These are phyloP conservation scores for Parazoanthus darwini DNA, from an alignment of 92 coral and sea anemone genomes.

Conservation along the genomic window DNA sequence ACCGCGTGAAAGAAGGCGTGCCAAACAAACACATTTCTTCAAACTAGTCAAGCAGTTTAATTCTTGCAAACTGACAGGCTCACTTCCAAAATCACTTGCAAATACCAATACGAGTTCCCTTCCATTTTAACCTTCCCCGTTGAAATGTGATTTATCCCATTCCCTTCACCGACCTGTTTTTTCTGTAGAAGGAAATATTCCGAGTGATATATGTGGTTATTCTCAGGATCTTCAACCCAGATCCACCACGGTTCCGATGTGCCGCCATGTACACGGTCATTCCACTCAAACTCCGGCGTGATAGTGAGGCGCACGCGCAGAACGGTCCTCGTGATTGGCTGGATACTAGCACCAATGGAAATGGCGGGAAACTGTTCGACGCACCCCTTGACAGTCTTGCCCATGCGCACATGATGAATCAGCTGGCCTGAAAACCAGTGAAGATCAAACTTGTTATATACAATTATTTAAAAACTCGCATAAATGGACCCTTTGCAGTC, in stretches of 20 bases:
- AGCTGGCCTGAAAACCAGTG: constrained; percentile 75
- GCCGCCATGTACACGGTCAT: constrained; percentile 89
- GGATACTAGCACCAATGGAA: constrained; percentile 91
- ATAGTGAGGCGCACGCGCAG: constrained; percentile 96
- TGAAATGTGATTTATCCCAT: background rate
- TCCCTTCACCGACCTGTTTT: constrained; percentile 76
- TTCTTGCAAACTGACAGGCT: too few species aligned
- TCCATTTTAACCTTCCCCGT: too few species aligned
- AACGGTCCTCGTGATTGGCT: constrained; percentile 97
- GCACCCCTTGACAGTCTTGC: constrained; percentile 79
- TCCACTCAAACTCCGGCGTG: constrained; percentile 92
- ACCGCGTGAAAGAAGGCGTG: too few species aligned
- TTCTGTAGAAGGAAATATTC: constrained; percentile 92
- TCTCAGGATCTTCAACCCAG: constrained; percentile 99
- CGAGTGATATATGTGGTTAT: constrained; percentile 92
- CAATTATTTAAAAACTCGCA: background rate
- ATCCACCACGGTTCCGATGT: constrained; percentile 99
- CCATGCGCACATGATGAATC: constrained; percentile 95
- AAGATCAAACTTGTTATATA: background rate
- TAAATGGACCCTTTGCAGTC: too few species aligned
- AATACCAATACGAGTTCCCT: too few species aligned
- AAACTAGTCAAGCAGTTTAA: too few species aligned
- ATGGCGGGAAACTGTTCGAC: constrained; percentile 88
- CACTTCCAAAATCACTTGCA: too few species aligned
- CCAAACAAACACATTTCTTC: too few species aligned